These are phyloP conservation scores for Tipula helvola DNA, from an alignment of 2,888 invertebrate species.

Conservation along the genomic window DNA sequence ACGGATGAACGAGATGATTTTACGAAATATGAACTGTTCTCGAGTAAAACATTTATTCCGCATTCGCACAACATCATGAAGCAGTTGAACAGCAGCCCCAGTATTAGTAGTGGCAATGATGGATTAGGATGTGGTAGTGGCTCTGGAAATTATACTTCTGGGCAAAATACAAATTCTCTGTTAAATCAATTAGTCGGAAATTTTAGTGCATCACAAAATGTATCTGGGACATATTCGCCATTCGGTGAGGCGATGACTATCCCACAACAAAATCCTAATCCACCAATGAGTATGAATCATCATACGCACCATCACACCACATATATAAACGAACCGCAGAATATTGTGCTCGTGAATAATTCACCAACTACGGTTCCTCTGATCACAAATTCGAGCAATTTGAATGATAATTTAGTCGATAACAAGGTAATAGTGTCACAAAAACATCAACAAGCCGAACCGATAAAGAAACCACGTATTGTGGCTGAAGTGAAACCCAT, in stretches of 20 bases:
- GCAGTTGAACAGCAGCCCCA: background rate
- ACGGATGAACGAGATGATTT: conserved; percentile 23
- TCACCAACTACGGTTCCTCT: background rate
- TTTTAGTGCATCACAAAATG: conserved; percentile 28
- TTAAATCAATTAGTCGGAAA: conserved; percentile 32
- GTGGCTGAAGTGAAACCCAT: conserved; percentile 78
- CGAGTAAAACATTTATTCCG: conserved; percentile 27
- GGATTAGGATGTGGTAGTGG: conserved; percentile 7
- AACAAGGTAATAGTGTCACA: background rate
- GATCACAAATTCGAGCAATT: background rate
- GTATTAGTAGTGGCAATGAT: background rate
- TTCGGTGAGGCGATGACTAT: conserved; percentile 20
- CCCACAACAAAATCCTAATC: background rate
- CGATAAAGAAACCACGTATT: conserved; percentile 41
- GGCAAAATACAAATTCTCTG: conserved; percentile 25
- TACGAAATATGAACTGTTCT: conserved; percentile 32
- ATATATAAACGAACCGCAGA: conserved; percentile 12
- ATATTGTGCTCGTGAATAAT: conserved; percentile 17
- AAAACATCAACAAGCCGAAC: background rate
- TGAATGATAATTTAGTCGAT: background rate
- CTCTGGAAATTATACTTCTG: conserved; percentile 17
- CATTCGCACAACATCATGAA: conserved; percentile 20
- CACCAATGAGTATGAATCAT: background rate
- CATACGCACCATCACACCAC: conserved; percentile 15
- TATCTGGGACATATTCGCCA: conserved; percentile 29